Evolutionary conservation across 2,888 invertebrate species (phyloP), one percentile per base, ranked within the genome.

Genomic region (Diabrotica balteata): DNA sequence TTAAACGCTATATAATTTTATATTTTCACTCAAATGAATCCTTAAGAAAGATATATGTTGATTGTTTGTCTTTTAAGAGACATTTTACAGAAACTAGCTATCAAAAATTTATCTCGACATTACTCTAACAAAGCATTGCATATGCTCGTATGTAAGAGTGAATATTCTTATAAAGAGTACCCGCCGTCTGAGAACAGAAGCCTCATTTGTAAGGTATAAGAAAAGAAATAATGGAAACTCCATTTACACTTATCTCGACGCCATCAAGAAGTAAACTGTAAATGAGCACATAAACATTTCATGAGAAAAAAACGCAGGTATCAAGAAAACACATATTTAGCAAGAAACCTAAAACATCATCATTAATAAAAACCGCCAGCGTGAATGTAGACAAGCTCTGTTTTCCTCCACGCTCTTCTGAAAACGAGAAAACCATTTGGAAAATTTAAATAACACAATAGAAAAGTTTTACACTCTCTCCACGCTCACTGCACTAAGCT

Each of bases 161-260:
- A 32, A 32, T 5, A 32, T 32, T 32, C 32, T 1, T 32, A 32
- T 32, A 32, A 32, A 32, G 32, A 32, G 32, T 32, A 32, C 32
- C 32, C 32, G 32, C 32, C 32, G 32, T 32, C 32, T 32, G 32
- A 32, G 32, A 32, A 52, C 2, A 22, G 45, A 55, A 55, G 11
- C n/a, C 44, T 43, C 17, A 17, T 55, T 45, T 55, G 17, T 8
- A 55, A 8, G 17, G 43, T 44, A 55, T 9, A 11, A 45, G 45
- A 17, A 54, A 47, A 62, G 62, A 55, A 63, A 55, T 57, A 63
- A 42, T 55, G 55, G 22, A 63, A 63, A 55, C 55, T 9, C 63
- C 55, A 43, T 63, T 63, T 55, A 55, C 63, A 54, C 63, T 63
- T 63, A 63, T 63, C 63, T 63, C 62, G 47, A 53, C 53, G 62